Base-by-base conservation (phyloP, 2,888 invertebrate species). In the Adela reaumurella region DNA sequence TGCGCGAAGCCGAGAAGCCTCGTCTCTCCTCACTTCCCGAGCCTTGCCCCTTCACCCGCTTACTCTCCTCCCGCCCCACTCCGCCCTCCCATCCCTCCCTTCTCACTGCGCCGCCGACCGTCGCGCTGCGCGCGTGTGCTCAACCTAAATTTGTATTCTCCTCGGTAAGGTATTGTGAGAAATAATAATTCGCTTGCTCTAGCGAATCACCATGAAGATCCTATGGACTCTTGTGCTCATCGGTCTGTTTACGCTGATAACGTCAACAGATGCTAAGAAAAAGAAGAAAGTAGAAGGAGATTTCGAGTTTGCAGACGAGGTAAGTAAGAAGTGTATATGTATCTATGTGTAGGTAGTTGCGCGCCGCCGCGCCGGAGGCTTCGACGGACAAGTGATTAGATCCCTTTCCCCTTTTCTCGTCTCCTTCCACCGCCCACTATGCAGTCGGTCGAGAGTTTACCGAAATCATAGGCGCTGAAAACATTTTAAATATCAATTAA, bases 291-390 rank as follows among this genome's bases (percentile, higher is more conserved):
- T 87, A 66, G 87, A 88, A 64, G 88, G 87, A 52, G 89, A 89
- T 68, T 89, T 88, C 66, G 89, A 88, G 67, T 89, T 88, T 67
- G 88, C 87, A 62, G 88, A 89, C 72, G 88, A 89, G 86, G 88
- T 88, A n/a, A n/a, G n/a, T n/a, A 81, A 41, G 19, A 20, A 47
- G 17, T 17, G 19, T 43, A 20, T 48, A 19, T 46, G 17, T 46
- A 19, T 43, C 24, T 49, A 29, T 49, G 8, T 46, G 16, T 46
- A 46, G n/a, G n/a, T n/a, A n/a, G n/a, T n/a, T n/a, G n/a, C n/a
- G n/a, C 42, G 47, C 45, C 45, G 45, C 29, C 29, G 47, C n/a
- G n/a, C n/a, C 19, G 50, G n/a, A 42, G 44, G 43, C 45, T 42
- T 18, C 43, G 17, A 35, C 29, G 29, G 44, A 17, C 17, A 48